Base-by-base conservation (phyloP, 2,797 vertebrate species). In the Podargus strigoides region DNA sequence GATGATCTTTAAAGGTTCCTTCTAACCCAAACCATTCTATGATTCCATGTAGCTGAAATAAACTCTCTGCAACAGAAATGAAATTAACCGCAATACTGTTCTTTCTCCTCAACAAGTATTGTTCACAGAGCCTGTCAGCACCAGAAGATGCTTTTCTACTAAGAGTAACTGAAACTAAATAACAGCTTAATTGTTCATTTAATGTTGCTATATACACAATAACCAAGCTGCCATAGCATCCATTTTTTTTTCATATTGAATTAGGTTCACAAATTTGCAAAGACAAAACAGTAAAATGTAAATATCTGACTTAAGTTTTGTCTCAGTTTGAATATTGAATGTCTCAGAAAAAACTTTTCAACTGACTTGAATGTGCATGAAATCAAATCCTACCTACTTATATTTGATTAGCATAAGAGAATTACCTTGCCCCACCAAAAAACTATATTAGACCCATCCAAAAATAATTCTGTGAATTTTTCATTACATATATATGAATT, bases 401-500 rank as follows among this genome's bases (percentile, higher is more conserved):
- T 22, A 69, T 70, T 74, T 85, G 36, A 82, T 94, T 89, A 89
- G 27, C 37, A 36, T 42, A 52, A 87, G 52, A 14, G 27, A 94
- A 93, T 95, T 94, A 76, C 36, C 23, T 81, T 69, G 20, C 12
- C 11, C 16, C 12, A 70, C 14, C 10, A 67, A 90, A 91, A 91
- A 49, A 22, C 23, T 63, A 15, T 52, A 84, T 76, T 92, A 73
- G 30, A 81, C 3, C 41, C 16, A 66, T 77, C 21, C 20, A 93
- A 85, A 96, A 92, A 85, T 85, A 89, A 87, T 92, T 85, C 18
- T 64, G 67, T 85, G 37, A 78, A 63, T 60, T 93, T 90, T 94
- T 86, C 46, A 64, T 78, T 86, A 44, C 34, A 68, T 28, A 75
- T 59, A 80, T 34, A 91, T 91, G 64, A 67, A 39, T 85, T 89